Evolutionary conservation across 2,888 invertebrate genomes (phyloP).

Genomic region (Nudaria mundana): DNA sequence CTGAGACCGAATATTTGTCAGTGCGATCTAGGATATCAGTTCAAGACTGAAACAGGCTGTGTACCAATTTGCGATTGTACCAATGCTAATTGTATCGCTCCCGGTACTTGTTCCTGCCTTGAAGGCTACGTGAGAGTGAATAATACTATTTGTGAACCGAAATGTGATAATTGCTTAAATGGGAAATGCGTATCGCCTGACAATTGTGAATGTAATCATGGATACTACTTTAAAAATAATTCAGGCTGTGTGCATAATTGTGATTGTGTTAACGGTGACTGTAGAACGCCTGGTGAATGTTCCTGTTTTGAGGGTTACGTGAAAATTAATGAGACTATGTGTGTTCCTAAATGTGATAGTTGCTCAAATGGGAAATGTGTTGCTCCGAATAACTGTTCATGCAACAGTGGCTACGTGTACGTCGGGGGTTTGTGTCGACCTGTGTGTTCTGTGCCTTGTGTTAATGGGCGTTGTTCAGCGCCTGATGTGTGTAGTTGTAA

Average conservation of each 20-base stretch:
- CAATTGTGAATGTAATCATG: slow-evolving; percentile 40
- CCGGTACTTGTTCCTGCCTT: slow-evolving; percentile 67
- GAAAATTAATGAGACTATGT: slow-evolving; percentile 8
- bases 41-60: slow-evolving; percentile 32
- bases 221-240: slow-evolving; percentile 34
- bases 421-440: slow-evolving; percentile 20
- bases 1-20: slow-evolving; percentile 48
- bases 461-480: slow-evolving; percentile 31
- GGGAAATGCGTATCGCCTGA: slow-evolving; percentile 56
- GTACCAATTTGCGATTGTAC: slow-evolving; percentile 62
- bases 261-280: slow-evolving; percentile 66
- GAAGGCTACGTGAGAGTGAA: slow-evolving; percentile 43
- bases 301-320: slow-evolving; percentile 22
- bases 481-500: slow-evolving; percentile 34
- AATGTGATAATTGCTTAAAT: slow-evolving; percentile 31
- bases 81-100: slow-evolving; percentile 61
- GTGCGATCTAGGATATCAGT: slow-evolving; percentile 43
- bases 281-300: slow-evolving; percentile 55
- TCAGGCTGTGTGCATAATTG: slow-evolving; percentile 52
- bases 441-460: slow-evolving; percentile 18
- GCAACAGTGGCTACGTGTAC: slow-evolving; percentile 19
- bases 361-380: slow-evolving; percentile 36
- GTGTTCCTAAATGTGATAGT: slow-evolving; percentile 24
- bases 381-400: slow-evolving; percentile 19
- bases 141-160: slow-evolving; percentile 33